Evolutionary conservation across 2,797 vertebrate genomes (phyloP), one percentile per base, ranked within the genome.

Genomic region (Rhyacichthys aspro): DNA sequence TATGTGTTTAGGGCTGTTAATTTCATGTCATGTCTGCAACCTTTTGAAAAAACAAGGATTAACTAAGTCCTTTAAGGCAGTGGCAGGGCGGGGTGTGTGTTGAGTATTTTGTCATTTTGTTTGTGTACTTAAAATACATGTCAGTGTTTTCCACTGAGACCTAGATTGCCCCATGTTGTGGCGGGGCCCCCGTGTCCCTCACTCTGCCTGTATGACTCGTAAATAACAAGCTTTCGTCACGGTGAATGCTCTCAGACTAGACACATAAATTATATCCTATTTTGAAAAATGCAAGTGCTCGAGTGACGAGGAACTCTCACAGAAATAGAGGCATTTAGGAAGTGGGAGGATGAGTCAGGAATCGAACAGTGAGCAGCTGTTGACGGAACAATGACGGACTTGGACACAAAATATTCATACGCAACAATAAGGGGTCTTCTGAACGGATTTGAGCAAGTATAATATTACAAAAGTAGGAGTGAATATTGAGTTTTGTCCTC

Each of bases 371-470:
- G 48, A 60, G 45, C 19, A 36, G 48, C 1, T n/a, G 39, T 60
- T 36, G 56, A 43, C 45, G 33, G 39, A 72, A 80, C 74, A 76
- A 81, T 72, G 47, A 59, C 1, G 17, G 37, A n/a, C 32, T 36
- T 36, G 17, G 38, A 18, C 59, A n/a, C 14, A 74, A 59, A 66
- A 23, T 14, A 56, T 48, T 57, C 41, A 54, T 23, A 48, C 52
- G 45, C 53, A 64, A 62, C 11, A 38, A 63, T 50, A n/a, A 58
- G 68, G 56, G 55, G 59, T 63, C 59, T 64, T 33, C 17, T 6
- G 11, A 48, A 18, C 41, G 49, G 41, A 23, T 66, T 33, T 49
- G 12, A 45, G 49, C 46, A n/a, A 43, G 39, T 46, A 42, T 23
- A 57, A 68, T 69, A 59, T 52, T 11, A 48, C 46, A 44, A 47